phyloP scores from a whole-genome alignment of 2,888 invertebrate genomes.

The Drosophila barbarae region DNA sequence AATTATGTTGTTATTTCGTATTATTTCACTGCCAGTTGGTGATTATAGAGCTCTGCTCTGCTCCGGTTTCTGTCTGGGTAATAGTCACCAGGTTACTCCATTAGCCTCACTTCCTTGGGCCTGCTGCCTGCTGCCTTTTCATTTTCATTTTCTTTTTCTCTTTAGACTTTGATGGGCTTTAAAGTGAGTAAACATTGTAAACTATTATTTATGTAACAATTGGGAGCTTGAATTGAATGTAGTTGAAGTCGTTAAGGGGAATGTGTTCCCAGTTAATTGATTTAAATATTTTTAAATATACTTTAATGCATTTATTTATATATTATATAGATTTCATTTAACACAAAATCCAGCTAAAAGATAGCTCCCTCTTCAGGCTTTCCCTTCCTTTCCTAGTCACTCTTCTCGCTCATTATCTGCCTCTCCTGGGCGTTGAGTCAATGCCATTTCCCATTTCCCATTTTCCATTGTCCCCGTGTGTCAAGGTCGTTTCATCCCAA shows the following conservation, averaged over 20 bases:
- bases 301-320: neutral
- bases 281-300: neutral
- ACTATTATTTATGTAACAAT: constrained; percentile 4
- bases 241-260: neutral
- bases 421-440: neutral
- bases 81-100: constrained; percentile 3
- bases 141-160: neutral
- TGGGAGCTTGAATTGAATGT: neutral
- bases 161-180: neutral
- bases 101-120: neutral
- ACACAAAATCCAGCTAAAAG: neutral
- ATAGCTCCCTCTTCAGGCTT: neutral
- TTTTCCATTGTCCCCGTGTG: constrained; percentile 26
- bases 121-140: neutral
- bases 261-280: neutral
- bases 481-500: constrained; percentile 32
- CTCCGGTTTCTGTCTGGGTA: neutral
- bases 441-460: constrained; percentile 1
- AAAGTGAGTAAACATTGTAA: neutral
- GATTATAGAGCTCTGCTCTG: neutral
- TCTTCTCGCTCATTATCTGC: neutral
- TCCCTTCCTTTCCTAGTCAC: neutral
- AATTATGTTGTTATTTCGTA: constrained; percentile 32
- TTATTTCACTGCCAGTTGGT: constrained; percentile 44
- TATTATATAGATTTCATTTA: neutral